A percentile compares a stretch with the other conserved stretches of the same genome.
Evolutionary conservation across 1,140 invertebrate species (phyloP).

Genomic region (Drosophila rufa): DNA sequence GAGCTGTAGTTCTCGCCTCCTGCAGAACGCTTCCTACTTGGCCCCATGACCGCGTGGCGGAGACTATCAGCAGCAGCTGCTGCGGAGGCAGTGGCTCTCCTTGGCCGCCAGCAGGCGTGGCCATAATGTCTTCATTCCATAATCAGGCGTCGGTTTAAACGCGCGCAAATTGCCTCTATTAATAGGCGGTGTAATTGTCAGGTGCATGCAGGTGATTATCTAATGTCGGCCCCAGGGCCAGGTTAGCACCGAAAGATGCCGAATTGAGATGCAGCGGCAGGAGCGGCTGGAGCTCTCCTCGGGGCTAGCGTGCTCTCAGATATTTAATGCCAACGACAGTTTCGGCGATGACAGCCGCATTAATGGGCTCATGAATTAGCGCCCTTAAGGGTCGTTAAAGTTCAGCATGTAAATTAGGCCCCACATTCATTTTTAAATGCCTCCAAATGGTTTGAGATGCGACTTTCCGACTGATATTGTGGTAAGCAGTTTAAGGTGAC

Average conservation of each 20-base stretch:
- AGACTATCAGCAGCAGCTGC: not conserved
- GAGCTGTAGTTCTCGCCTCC: constrained; percentile 15
- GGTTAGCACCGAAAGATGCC: constrained; percentile 12
- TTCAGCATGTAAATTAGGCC: not conserved
- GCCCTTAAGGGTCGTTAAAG: constrained; percentile 26
- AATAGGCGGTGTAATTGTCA: constrained; percentile 72
- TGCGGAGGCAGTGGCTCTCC: constrained; percentile 5
- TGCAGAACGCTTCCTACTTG: constrained; percentile 58
- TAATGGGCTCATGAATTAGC: constrained; percentile 6
- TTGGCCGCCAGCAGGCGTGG: constrained; percentile 42
- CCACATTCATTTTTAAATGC: not conserved
- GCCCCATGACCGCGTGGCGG: constrained; percentile 39
- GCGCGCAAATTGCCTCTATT: constrained; percentile 60
- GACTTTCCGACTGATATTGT: not conserved
- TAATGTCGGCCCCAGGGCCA: constrained; percentile 24
- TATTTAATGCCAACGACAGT: not conserved
- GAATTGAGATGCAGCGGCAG: not conserved
- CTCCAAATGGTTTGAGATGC: not conserved
- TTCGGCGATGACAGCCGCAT: not conserved
- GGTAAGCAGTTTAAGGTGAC: not conserved
- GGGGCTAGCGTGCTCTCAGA: not conserved
- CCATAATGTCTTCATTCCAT: constrained; percentile 76
- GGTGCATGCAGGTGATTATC: constrained; percentile 71
- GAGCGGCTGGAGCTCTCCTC: not conserved
- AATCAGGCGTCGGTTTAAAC: constrained; percentile 62